These are phyloP conservation scores for Entosphenus tridentatus DNA, from an alignment of 2,113 vertebrate species.

Conservation along the genomic window DNA sequence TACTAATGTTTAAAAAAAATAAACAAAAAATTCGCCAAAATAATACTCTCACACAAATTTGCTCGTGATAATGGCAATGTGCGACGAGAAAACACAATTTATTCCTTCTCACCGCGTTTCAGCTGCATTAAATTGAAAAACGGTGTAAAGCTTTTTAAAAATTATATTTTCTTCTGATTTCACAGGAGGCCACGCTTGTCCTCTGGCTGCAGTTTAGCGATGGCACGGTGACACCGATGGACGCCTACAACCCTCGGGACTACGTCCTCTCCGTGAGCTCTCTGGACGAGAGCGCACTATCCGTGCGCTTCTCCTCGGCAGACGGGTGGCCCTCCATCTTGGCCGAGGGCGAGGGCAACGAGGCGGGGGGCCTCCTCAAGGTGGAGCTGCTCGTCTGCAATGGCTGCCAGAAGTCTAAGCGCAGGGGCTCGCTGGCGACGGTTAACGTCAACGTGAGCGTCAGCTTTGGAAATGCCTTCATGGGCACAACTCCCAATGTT, in stretches of 20 bases:
- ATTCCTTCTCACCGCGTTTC: too few species aligned
- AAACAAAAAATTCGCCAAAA: too few species aligned
- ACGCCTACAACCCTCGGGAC: constrained; percentile 69
- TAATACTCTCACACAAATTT: too few species aligned
- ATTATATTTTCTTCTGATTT: not conserved
- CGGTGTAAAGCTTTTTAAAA: too few species aligned
- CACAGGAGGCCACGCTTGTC: constrained; percentile 65
- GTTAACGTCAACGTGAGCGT: constrained; percentile 46
- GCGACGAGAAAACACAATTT: too few species aligned
- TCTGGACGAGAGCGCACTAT: constrained; percentile 36
- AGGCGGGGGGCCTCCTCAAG: constrained; percentile 36
- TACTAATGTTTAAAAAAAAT: too few species aligned
- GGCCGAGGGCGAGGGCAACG: constrained; percentile 52
- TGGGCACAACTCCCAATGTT: too few species aligned
- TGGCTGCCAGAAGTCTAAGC: constrained; percentile 85
- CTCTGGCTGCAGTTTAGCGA: constrained; percentile 89
- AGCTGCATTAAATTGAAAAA: too few species aligned
- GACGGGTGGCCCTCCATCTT: constrained; percentile 49
- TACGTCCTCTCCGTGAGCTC: constrained; percentile 67
- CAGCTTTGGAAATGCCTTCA: constrained; percentile 23
- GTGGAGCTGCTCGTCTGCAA: constrained; percentile 69
- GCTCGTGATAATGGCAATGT: too few species aligned
- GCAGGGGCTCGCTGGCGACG: constrained; percentile 60
- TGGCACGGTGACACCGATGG: constrained; percentile 53
- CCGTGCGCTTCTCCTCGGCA: constrained; percentile 31